Percentiles rank a stretch among this genome's conserved stretches.
phyloP scores from a whole-genome alignment of 2,888 invertebrate species.

The Pomacea canaliculata region DNA sequence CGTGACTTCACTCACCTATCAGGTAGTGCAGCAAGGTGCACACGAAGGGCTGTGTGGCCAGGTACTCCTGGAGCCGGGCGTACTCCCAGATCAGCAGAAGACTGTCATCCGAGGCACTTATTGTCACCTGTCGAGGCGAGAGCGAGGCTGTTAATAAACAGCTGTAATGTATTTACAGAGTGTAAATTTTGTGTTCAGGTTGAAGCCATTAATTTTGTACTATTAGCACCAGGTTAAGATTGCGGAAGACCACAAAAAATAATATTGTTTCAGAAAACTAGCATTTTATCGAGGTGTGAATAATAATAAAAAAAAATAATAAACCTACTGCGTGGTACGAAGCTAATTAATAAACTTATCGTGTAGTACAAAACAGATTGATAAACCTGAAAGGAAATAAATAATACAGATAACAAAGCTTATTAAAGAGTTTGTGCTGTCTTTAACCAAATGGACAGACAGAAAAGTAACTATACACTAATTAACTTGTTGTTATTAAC shows the following conservation, averaged over 20 bases:
- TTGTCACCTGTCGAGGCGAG: constrained; percentile 77
- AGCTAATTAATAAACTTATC: too few relatives aligned
- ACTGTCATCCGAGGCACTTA: constrained; percentile 83
- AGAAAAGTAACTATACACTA: too few relatives aligned
- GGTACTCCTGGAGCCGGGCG: constrained; percentile 80
- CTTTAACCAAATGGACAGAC: too few relatives aligned
- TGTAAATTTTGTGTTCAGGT: not conserved
- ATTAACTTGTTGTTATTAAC: constrained; percentile 21
- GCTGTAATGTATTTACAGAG: not conserved
- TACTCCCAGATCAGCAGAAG: constrained; percentile 85
- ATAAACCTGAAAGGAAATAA: too few relatives aligned
- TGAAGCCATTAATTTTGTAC: not conserved
- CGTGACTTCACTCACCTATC: constrained; percentile 71
- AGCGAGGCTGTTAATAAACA: not conserved
- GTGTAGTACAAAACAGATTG: too few relatives aligned
- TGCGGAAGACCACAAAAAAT: too few relatives aligned
- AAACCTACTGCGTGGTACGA: too few relatives aligned
- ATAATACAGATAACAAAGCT: too few relatives aligned
- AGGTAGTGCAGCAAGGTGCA: constrained; percentile 83
- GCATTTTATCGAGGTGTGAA: too few relatives aligned
- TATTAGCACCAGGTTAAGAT: not conserved
- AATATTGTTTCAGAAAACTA: too few relatives aligned
- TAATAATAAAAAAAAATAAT: too few relatives aligned
- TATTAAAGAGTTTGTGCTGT: too few relatives aligned
- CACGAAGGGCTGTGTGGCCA: constrained; percentile 81